A percentile compares a stretch with the other conserved stretches of the same genome.
Conservation (phyloP, 1,140 invertebrate species). For the Coptotermes formosanus region DNA sequence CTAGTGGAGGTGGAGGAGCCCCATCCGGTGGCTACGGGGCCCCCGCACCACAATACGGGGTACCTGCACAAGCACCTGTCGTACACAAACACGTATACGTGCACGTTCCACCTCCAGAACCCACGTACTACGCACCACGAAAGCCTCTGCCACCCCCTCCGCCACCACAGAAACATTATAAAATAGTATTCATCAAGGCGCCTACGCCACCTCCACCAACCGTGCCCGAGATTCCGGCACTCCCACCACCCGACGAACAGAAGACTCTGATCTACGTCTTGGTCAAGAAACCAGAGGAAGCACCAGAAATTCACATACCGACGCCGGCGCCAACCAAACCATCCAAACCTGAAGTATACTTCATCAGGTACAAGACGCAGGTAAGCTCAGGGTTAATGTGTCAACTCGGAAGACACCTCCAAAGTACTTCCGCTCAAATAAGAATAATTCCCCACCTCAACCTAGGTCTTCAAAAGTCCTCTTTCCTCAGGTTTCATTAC, state of each 20-base stretch:
- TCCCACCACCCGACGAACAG: constrained; percentile 77
- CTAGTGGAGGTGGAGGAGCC: constrained; percentile 36
- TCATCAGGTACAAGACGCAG: constrained; percentile 84
- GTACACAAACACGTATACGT: constrained; percentile 85
- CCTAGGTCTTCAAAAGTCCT: not conserved
- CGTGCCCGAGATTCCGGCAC: constrained; percentile 66
- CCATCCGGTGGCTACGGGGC: constrained; percentile 49
- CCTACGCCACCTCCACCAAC: constrained; percentile 76
- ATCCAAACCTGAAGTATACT: constrained; percentile 83
- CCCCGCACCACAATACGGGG: constrained; percentile 66
- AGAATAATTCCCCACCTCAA: not conserved
- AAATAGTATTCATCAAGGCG: constrained; percentile 86
- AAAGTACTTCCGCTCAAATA: constrained; percentile 36
- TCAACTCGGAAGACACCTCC: not conserved
- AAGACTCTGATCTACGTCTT: constrained; percentile 88
- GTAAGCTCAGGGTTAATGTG: not conserved
- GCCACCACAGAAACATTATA: constrained; percentile 83
- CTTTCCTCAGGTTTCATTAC: no score
- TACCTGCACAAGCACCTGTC: constrained; percentile 68
- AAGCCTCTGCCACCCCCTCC: constrained; percentile 47
- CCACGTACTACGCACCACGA: constrained; percentile 65
- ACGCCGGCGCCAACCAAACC: constrained; percentile 77
- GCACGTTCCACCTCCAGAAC: constrained; percentile 80
- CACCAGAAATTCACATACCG: constrained; percentile 73
- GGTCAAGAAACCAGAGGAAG: constrained; percentile 82